Percentiles rank a stretch among this genome's conserved stretches.
Conservation (phyloP, 2,888 invertebrate genomes). For the Aproaerema taeniolella region DNA sequence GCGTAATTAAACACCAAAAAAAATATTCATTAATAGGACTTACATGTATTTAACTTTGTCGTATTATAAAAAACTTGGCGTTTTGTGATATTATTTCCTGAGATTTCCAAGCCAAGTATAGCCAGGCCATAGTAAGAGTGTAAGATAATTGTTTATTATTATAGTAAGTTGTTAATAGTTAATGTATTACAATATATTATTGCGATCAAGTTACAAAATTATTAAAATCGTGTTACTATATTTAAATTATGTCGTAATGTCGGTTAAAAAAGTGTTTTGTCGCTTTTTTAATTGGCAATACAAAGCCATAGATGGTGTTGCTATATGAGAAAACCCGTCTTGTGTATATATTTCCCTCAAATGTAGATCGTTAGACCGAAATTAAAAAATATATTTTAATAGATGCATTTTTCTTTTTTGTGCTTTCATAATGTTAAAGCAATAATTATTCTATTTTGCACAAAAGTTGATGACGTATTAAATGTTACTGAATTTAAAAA, state of each 20-base stretch:
- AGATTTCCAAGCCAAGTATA: neutral
- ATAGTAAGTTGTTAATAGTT: constrained; percentile 75
- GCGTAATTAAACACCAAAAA: too few relatives aligned
- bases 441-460: constrained; percentile 29
- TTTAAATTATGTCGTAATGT: constrained; percentile 21
- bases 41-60: too few relatives aligned
- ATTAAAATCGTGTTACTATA: constrained; percentile 46
- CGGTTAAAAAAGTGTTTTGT: too few relatives aligned
- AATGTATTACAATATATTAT: constrained; percentile 39
- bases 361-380: constrained; percentile 18
- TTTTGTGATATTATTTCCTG: constrained; percentile 1
- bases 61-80: too few relatives aligned
- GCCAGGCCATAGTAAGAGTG: constrained; percentile 28
- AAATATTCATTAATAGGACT: too few relatives aligned
- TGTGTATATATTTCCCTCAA: constrained; percentile 53
- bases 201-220: constrained; percentile 59
- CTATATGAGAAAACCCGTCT: constrained; percentile 32
- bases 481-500: too few relatives aligned
- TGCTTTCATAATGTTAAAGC: constrained; percentile 36
- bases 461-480: constrained; percentile 45
- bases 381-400: constrained; percentile 35
- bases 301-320: constrained; percentile 28
- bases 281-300: constrained; percentile 26
- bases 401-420: constrained; percentile 39
- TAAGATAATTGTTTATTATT: constrained; percentile 48